Base-by-base conservation (phyloP, 2,888 invertebrate species). In the Agonopterix alstromeriana region DNA sequence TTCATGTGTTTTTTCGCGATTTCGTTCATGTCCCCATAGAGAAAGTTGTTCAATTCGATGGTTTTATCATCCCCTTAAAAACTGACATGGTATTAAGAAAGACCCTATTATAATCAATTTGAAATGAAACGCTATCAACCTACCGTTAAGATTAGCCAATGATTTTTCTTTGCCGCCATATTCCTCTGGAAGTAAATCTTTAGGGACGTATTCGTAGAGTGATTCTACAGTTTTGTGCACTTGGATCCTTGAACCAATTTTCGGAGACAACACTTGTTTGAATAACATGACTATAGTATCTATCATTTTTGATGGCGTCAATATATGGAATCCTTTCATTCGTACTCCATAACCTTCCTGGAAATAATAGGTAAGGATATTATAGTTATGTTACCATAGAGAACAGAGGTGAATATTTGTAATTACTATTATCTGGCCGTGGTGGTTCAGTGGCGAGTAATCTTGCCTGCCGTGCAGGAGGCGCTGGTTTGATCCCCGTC, bases 121-220 rank as follows among this genome's bases (percentile, higher is more conserved):
- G 27, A 27, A 27, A 27, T 27, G 7, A 27, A 27, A 27, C 5
- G 7, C 5, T 27, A 7, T 27, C 27, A 38, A 41, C 17, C 36
- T 27, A 48, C 44, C 41, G 35, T 40, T 10, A 43, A 48, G 43
- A 14, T 43, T 38, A 10, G 14, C 17, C 14, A 54, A 9, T 3
- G 70, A 48, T 10, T 47, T 60, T 48, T 73, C 75, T 2, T 67
- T 56, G 0, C 83, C 83, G 2, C 78, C 81, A 51, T 71, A 83
- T 1, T 85, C 82, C 9, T 47, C 48, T 0, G 84, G 83, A 9
- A 83, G 42, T 5, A 77, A 50, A 1, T 70, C 57, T 52, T 63
- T 68, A 0, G 74, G 64, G 1, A 79, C 48, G 36, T 43, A 3
- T n/a, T 53, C 36, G 14, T 46, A 42, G 3, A 59, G 8, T 0